A percentile compares a stretch with the other conserved stretches of the same genome.
Evolutionary conservation across 1,140 invertebrate genomes (phyloP).

Genomic region (Caerostris extrusa): DNA sequence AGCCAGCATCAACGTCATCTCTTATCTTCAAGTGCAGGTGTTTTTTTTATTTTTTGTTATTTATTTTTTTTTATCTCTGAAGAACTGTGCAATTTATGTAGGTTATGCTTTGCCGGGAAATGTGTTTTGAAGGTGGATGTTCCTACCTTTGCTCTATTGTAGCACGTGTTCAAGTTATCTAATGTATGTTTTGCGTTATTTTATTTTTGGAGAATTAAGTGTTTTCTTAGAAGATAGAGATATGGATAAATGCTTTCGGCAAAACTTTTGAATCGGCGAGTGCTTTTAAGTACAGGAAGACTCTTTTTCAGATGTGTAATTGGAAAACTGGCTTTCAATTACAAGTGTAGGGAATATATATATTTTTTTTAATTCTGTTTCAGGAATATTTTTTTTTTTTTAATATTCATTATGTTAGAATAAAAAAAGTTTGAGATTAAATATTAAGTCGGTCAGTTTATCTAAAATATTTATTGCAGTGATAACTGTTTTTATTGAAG

Average conservation of each 20-base stretch:
- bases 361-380: no score
- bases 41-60: background rate
- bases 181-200: slow-evolving; percentile 7
- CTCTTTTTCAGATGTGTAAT: no score
- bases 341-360: no score
- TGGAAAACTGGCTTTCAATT: no score
- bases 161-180: slow-evolving; percentile 47
- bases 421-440: no score
- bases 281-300: no score
- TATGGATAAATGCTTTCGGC: background rate
- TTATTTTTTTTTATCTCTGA: background rate
- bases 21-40: slow-evolving; percentile 35
- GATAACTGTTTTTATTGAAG: no score
- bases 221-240: background rate
- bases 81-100: background rate
- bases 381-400: no score
- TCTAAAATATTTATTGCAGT: no score
- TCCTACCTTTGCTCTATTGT: slow-evolving; percentile 2
- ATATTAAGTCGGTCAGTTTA: no score
- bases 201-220: background rate
- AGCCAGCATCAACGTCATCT: background rate
- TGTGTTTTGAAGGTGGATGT: slow-evolving; percentile 33
- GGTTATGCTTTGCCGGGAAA: background rate
- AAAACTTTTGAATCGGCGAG: background rate
- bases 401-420: no score